A percentile compares a stretch with the other conserved stretches of the same genome.
Evolutionary conservation across 53 echinoderm and acorn worm genomes (phyloP).

Genomic region (Patiria pectinifera): DNA sequence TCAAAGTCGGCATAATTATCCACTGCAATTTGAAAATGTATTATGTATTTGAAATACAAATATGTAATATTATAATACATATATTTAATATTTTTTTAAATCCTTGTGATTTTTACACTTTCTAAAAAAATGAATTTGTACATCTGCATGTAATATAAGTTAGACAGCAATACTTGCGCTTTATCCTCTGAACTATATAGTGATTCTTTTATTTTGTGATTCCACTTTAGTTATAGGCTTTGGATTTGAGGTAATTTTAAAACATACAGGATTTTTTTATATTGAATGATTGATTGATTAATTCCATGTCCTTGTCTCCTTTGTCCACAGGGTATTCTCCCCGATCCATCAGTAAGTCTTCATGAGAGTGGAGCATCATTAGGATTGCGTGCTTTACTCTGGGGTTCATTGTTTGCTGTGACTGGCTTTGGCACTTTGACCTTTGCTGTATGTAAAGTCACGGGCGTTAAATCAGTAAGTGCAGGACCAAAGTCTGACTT

Average conservation of each 20-base stretch:
- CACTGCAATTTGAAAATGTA: not conserved
- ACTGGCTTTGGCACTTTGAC: constrained; percentile 86
- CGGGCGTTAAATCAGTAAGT: constrained; percentile 93
- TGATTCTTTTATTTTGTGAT: no score
- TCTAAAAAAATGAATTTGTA: no score
- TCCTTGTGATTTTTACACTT: no score
- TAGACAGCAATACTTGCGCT: no score
- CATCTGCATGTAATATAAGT: no score
- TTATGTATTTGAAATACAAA: no score
- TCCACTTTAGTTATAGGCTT: no score
- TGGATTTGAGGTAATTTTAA: no score
- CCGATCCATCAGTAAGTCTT: constrained; percentile 78
- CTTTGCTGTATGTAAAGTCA: constrained; percentile 76
- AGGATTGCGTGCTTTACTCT: constrained; percentile 85
- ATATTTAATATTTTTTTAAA: no score
- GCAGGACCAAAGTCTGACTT: not conserved
- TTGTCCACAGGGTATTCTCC: constrained; percentile 73
- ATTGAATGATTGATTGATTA: not conserved
- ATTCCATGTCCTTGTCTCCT: not conserved
- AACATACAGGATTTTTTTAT: no score
- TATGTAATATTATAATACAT: no score
- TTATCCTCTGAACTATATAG: no score
- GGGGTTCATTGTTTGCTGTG: constrained; percentile 89
- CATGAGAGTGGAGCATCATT: constrained; percentile 89
- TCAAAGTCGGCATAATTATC: not conserved